A percentile compares a stretch with the other conserved stretches of the same genome.
These are phyloP conservation scores for Cossypha polioptera DNA, from an alignment of 2,797 vertebrate species.

Conservation along the genomic window DNA sequence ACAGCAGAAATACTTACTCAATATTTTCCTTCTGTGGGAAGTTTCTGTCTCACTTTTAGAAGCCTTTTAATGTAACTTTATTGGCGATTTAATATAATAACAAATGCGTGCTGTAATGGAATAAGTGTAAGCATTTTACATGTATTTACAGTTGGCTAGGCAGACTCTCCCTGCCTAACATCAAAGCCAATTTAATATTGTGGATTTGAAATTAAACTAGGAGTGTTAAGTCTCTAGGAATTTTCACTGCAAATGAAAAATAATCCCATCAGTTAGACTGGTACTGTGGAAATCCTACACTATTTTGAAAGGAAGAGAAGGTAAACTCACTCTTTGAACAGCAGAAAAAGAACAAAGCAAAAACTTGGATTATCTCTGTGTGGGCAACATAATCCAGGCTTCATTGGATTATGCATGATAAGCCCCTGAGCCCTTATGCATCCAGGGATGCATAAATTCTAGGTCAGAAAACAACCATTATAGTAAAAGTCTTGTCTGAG, in stretches of 20 bases:
- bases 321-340: background rate
- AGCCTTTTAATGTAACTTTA: constrained; percentile 17
- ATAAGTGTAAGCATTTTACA: background rate
- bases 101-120: constrained; percentile 32
- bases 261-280: background rate
- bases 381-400: background rate
- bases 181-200: background rate
- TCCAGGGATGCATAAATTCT: background rate
- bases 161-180: background rate
- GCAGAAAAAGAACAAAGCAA: background rate
- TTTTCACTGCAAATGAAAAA: background rate
- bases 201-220: background rate
- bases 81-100: constrained; percentile 32
- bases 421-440: background rate
- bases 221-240: background rate
- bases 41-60: background rate
- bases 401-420: too few species aligned
- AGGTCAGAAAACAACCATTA: background rate
- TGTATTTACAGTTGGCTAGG: constrained; percentile 20
- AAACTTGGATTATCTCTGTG: background rate
- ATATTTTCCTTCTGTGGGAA: constrained; percentile 58
- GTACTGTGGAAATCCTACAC: background rate
- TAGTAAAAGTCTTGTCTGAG: background rate
- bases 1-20: constrained; percentile 39
- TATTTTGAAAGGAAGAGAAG: background rate